Evolutionary conservation across 2,113 vertebrate species (phyloP).

Genomic region (Struthidea cinerea): DNA sequence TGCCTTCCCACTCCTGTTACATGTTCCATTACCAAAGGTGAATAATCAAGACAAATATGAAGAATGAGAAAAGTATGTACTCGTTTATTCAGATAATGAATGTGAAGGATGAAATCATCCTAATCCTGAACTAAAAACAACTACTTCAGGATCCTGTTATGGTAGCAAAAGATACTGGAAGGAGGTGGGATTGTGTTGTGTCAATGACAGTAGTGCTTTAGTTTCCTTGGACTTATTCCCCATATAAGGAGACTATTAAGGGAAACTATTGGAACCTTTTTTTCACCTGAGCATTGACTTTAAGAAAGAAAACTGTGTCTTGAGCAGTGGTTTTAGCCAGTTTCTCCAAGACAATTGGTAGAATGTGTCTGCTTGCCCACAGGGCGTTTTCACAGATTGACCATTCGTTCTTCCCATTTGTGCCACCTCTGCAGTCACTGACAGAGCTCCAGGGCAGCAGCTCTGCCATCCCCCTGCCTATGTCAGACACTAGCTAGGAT

Average conservation of each 20-base stretch:
- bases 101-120: constrained; percentile 9
- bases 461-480: background rate
- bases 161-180: background rate
- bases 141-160: background rate
- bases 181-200: background rate
- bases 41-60: constrained; percentile 41
- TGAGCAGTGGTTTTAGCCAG: background rate
- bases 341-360: background rate
- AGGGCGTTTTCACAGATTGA: background rate
- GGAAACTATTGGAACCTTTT: background rate
- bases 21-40: constrained; percentile 51
- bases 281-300: background rate
- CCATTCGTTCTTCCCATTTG: accelerated
- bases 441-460: background rate
- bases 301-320: background rate
- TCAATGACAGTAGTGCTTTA: background rate
- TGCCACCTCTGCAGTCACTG: background rate
- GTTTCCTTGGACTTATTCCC: background rate
- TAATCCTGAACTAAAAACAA: constrained; percentile 37
- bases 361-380: background rate
- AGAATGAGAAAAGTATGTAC: constrained; percentile 3
- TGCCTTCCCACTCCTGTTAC: background rate
- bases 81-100: constrained; percentile 33
- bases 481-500: background rate
- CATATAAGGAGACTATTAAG: background rate